These are phyloP conservation scores for Orestias chungarensis DNA, from an alignment of 2,797 vertebrate species.

Conservation along the genomic window DNA sequence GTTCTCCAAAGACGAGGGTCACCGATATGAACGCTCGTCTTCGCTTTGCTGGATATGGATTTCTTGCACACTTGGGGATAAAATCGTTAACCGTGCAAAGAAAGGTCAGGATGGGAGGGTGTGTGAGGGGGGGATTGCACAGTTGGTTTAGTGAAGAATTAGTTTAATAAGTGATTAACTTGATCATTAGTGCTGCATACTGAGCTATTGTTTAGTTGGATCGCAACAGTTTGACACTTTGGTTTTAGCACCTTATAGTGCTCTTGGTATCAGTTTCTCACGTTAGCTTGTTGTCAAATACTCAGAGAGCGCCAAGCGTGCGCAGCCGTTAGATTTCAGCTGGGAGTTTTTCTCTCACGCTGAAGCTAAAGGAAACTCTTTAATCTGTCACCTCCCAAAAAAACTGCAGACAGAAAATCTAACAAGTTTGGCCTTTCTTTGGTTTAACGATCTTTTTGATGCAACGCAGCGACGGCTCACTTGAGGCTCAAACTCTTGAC, in stretches of 20 bases:
- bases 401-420: neutral
- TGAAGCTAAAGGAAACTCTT: neutral
- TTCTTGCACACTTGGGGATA: slow-evolving; percentile 42
- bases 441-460: neutral
- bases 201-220: slow-evolving; percentile 34
- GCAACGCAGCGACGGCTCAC: neutral
- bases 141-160: slow-evolving; percentile 43
- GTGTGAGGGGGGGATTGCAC: slow-evolving; percentile 12
- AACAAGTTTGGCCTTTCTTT: neutral
- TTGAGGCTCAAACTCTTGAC: neutral
- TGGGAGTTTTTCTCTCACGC: neutral
- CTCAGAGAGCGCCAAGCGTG: neutral
- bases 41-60: slow-evolving; percentile 34
- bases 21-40: slow-evolving; percentile 18
- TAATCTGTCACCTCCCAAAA: neutral
- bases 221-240: neutral
- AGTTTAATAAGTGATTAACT: slow-evolving; percentile 52
- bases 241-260: neutral
- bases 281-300: neutral
- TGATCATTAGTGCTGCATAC: slow-evolving; percentile 38
- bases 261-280: neutral
- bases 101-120: too few relatives aligned
- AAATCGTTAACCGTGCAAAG: slow-evolving; percentile 36
- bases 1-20: neutral
- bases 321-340: neutral